A percentile compares a stretch with the other conserved stretches of the same genome.
Conservation (phyloP, 1,140 invertebrate species). For the Kradibia gibbosae region DNA sequence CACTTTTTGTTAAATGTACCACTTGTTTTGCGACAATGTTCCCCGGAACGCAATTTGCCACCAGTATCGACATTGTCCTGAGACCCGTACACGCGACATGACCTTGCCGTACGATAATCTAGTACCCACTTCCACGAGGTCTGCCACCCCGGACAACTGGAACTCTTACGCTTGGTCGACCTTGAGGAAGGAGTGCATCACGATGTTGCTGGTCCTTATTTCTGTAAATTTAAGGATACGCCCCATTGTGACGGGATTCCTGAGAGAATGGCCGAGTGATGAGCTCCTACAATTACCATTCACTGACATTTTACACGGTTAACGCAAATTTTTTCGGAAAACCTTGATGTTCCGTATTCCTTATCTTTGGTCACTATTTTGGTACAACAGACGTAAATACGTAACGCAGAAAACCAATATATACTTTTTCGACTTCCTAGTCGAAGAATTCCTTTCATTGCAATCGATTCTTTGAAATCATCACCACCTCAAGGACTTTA, state of each 20-base stretch:
- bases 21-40: constrained; percentile 23
- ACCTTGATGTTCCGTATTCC: neutral
- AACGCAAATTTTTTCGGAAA: constrained; percentile 4
- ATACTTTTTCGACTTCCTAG: neutral
- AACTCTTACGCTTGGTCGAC: neutral
- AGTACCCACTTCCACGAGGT: neutral
- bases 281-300: neutral
- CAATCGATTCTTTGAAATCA: neutral
- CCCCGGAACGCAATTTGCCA: constrained; percentile 25
- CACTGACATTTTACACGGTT: constrained; percentile 18
- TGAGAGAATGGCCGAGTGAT: neutral
- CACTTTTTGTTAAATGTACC: constrained; percentile 40
- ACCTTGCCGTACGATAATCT: constrained; percentile 2
- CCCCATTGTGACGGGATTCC: neutral
- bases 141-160: neutral
- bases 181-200: neutral
- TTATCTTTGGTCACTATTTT: constrained; percentile 1
- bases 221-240: neutral
- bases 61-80: neutral
- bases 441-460: neutral
- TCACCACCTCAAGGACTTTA: neutral
- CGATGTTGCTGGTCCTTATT: neutral
- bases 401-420: neutral
- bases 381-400: constrained; percentile 13
- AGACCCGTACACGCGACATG: neutral